Percentiles rank a stretch among this genome's conserved stretches.
Evolutionary conservation across 2,888 invertebrate genomes (phyloP).

Genomic region (Sturmia bella): DNA sequence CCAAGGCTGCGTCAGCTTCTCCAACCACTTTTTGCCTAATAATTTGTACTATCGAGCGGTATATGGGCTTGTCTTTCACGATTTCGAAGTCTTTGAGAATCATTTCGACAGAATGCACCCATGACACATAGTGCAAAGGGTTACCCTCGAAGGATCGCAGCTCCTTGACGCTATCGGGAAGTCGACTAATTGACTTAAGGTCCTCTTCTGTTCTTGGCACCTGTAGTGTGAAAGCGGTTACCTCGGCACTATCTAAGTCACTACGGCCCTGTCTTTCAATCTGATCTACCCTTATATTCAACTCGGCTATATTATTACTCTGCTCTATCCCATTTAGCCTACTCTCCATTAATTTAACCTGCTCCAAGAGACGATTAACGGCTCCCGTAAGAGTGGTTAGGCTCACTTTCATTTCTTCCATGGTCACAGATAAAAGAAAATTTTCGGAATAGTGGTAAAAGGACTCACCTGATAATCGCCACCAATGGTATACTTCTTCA

Average conservation of each 20-base stretch:
- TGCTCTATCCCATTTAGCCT: too few relatives aligned
- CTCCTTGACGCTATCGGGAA: background rate
- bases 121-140: background rate
- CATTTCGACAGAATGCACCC: background rate
- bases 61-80: slow-evolving; percentile 51
- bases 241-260: background rate
- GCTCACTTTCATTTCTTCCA: too few relatives aligned
- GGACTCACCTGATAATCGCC: too few relatives aligned
- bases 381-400: too few relatives aligned
- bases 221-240: background rate
- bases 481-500: too few relatives aligned
- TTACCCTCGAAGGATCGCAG: background rate
- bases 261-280: too few relatives aligned
- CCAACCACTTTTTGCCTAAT: too few relatives aligned
- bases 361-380: background rate
- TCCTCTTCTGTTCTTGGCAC: background rate
- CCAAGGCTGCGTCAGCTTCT: slow-evolving; percentile 52
- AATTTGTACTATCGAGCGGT: slow-evolving; percentile 64
- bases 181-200: background rate
- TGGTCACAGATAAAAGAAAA: too few relatives aligned
- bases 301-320: too few relatives aligned
- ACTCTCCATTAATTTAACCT: background rate
- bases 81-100: slow-evolving; percentile 20
- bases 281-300: too few relatives aligned
- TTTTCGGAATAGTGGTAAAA: too few relatives aligned